Base-by-base conservation (phyloP, 2,113 vertebrate genomes). In the Mirza zaza region DNA sequence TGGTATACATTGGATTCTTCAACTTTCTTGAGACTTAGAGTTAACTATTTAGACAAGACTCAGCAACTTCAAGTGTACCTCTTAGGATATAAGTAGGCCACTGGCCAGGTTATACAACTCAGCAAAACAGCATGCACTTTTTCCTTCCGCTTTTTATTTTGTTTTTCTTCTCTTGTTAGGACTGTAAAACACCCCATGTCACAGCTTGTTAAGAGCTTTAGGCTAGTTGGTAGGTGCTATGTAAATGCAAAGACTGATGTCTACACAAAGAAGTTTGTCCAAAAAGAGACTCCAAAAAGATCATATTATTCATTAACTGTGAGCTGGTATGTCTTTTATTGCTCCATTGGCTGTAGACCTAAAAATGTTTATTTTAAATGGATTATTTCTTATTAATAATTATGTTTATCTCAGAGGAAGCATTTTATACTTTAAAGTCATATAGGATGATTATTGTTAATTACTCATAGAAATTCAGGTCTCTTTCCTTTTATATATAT, bases 181-280 rank as follows among this genome's bases (percentile, higher is more conserved):
- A 18, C 90, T 91, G 88, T 59, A 93, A 88, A 52, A 91, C 61
- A 85, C 32, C 27, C 57, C 45, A 52, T 81, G 95, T 67, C 79
- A 4, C 73, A 93, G 67, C 96, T 85, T 93, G 89, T 71, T 93
- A 52, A 90, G n/a, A 13, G 77, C 81, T 83, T 67, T 20, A 34
- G 67, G 77, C 80, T 85, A 81, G 52, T 87, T 39, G 77, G 65
- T 68, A 84, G 76, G 45, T 52, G 67, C 59, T 85, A n/a, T 39
- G 8, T 42, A 85, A 77, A 87, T 52, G 63, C 42, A 65, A 94
- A 95, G 67, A 80, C n/a, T 59, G 57, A 81, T 75, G 36, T 87
- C 52, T 83, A 48, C 12, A 36, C 91, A 88, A 12, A 48, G 79
- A 4, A 85, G 20, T 36, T 32, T 65, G 65, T 85, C 71, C 82